Percentiles rank a stretch among this genome's conserved stretches.
These are phyloP conservation scores for Campaea margaritaria DNA, from an alignment of 2,888 invertebrate genomes.

Conservation along the genomic window DNA sequence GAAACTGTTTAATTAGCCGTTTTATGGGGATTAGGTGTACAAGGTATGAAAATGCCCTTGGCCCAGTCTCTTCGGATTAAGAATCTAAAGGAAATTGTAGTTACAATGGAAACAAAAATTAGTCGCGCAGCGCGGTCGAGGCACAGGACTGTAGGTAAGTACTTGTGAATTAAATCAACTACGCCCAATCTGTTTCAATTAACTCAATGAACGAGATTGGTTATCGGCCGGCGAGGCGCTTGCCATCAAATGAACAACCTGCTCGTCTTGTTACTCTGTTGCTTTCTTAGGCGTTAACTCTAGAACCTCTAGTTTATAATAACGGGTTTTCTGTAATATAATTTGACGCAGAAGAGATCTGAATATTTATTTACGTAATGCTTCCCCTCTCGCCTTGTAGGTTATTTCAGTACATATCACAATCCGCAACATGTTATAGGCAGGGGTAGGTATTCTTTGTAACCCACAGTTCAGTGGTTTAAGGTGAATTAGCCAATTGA, in stretches of 20 bases:
- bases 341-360: no score
- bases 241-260: no score
- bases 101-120: conserved; percentile 45
- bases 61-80: conserved; percentile 60
- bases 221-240: no score
- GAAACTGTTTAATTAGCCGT: conserved; percentile 66
- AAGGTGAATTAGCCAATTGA: conserved; percentile 31
- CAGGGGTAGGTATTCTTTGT: conserved; percentile 16
- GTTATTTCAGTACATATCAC: not conserved
- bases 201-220: no score
- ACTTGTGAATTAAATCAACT: no score
- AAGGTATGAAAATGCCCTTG: conserved; percentile 62
- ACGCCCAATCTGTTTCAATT: no score
- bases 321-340: not conserved
- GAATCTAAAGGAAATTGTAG: conserved; percentile 62
- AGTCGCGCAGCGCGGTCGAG: conserved; percentile 28
- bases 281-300: no score
- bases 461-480: conserved; percentile 29
- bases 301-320: no score
- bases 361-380: no score
- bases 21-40: conserved; percentile 60
- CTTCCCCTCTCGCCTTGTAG: not conserved
- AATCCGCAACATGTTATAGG: not conserved
- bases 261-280: not conserved
- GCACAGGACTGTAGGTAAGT: no score